Conservation (phyloP, 2,797 vertebrate genomes). For the Cynodonichthys magdalenae region DNA sequence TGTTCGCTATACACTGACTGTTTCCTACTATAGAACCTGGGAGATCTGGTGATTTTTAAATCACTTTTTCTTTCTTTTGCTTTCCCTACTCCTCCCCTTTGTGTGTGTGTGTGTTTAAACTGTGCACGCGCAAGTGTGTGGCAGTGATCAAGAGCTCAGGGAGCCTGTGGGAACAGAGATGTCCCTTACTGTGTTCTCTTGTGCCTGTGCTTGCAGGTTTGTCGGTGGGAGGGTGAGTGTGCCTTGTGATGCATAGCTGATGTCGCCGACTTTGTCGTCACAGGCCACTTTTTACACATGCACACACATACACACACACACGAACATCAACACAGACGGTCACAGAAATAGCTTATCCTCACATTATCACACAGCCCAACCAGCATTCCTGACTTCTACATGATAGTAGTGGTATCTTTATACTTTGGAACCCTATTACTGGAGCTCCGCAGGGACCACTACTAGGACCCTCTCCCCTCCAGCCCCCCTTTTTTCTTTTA, state of each 20-base stretch:
- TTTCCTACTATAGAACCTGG: constrained; percentile 10
- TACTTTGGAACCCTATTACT: constrained; percentile 54
- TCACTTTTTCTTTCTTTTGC: constrained; percentile 17
- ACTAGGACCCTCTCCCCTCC: constrained; percentile 60
- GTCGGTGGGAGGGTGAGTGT: constrained; percentile 54
- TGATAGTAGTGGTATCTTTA: constrained; percentile 49
- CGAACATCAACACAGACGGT: constrained; percentile 34
- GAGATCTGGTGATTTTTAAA: constrained; percentile 28
- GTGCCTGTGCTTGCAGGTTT: constrained; percentile 23
- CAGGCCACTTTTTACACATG: constrained; percentile 52
- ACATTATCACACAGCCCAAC: constrained; percentile 64
- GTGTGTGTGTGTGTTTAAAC: constrained; percentile 21
- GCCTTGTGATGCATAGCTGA: constrained; percentile 79
- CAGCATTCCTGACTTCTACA: constrained; percentile 67
- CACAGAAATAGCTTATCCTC: constrained; percentile 81
- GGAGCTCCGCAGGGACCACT: constrained; percentile 54
- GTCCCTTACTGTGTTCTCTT: constrained; percentile 19
- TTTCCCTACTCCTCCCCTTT: constrained; percentile 63
- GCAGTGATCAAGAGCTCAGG: constrained; percentile 71
- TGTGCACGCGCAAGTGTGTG: constrained; percentile 11
- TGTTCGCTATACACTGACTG: constrained; percentile 16
- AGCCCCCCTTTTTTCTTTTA: constrained; percentile 55
- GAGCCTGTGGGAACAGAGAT: constrained; percentile 31
- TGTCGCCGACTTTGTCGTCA: constrained; percentile 72
- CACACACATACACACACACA: constrained; percentile 30